Evolutionary conservation across 2,888 invertebrate species (phyloP), one percentile per base, ranked within the genome.

Genomic region (Tiliacea citrago): DNA sequence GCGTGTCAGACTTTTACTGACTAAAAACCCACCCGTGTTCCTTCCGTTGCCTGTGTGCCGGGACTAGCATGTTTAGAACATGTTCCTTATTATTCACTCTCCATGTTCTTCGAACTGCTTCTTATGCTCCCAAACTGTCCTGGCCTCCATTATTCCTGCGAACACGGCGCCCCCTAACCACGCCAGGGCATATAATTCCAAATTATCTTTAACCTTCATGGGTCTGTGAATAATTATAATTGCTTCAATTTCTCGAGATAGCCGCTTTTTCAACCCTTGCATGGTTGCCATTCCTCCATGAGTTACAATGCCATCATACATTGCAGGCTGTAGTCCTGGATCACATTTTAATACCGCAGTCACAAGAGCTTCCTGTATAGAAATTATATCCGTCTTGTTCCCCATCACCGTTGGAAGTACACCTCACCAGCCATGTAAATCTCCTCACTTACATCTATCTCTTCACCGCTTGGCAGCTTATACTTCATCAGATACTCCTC

Each of bases 121-220:
- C 78, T 92, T 94, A 0, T 86, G 83, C 0, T 96, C 88, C 93
- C 94, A 95, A 69, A 94, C 79, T 61, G 92, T 93, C 12, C 86
- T 84, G 0, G 92, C 83, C 4, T 90, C 93, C 0, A 90, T 71
- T 69, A 95, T 89, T 0, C 93, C 92, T 4, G 95, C 94, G 62
- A 94, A 95, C 0, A 92, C 91, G 1, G 95, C 93, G 9, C 93
- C 95, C 0, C 96, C 95, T 13, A 95, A 77, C 95, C 95, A 96
- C 0, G 93, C 51, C 0, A 93, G 85, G 0, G 92, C 90, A 55
- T 94, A 93, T 0, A 92, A 82, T 79, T 96, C 96, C 0, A 89
- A 60, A 0, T 93, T 92, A 0, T 87, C 58, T 1, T 91, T 18
- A 2, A 96, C 83, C 42, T 90, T 90, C 0, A 93, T 91, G 0